Base-by-base conservation (phyloP, 2,113 vertebrate species). In the Procavia capensis region DNA sequence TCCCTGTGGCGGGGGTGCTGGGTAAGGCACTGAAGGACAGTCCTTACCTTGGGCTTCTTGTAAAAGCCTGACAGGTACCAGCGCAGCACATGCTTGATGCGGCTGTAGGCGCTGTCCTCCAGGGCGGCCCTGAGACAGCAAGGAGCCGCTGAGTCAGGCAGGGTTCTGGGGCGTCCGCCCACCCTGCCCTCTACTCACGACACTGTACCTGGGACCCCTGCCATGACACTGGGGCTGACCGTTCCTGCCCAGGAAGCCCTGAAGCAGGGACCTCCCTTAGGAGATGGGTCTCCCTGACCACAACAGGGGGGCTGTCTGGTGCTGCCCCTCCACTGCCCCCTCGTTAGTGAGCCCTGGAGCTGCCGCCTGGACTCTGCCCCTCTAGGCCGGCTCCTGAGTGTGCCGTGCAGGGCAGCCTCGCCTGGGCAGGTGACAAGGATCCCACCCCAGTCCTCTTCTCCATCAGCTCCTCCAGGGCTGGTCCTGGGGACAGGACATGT, bases 41-140 rank as follows among this genome's bases (percentile, higher is more conserved):
- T 0, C 41, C 98, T 98, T 96, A 99, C 99, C 99, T 99, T 99
- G 94, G 99, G 99, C 97, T 99, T 99, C 98, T 99, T 99, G 98
- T 99, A 99, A 98, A 99, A 99, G 95, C 99, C 99, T 0, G 99
- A 99, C 97, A 99, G 97, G 96, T 99, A 99, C 99, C 99, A 99
- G 59, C 98, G 98, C 93, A 99, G 95, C 61, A 99, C 99, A 63
- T 99, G 99, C 97, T 99, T 99, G 61, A 99, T 99, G 70, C 99
- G 99, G 89, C 98, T 94, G 93, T 99, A 99, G 0, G 99, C 97
- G 76, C 98, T 98, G 13, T 99, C 99, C 97, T 99, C 99, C 76
- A 98, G 94, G 0, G 98, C 98, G 1, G 99, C 99, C 98, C 99
- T 99, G 98, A 16, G 0, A 43, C 20, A 80, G 75, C 0, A 27